phyloP scores from a whole-genome alignment of 23 tunicate genomes.

The Ascidia mentula region DNA sequence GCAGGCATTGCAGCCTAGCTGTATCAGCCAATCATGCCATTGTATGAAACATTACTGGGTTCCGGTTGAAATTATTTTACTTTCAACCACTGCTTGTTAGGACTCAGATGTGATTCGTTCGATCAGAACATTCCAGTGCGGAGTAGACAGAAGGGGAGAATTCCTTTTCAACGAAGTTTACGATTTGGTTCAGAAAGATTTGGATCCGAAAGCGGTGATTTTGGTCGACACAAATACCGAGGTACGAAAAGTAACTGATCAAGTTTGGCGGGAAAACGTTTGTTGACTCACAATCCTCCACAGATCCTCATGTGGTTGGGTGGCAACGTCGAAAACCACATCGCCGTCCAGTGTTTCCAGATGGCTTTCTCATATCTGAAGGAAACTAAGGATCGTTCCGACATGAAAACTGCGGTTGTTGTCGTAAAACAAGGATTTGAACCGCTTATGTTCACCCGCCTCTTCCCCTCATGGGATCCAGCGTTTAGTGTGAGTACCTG shows the following conservation, averaged over 20 bases:
- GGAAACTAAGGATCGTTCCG: neutral
- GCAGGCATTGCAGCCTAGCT: too few species aligned
- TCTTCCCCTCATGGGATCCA: conserved; percentile 62
- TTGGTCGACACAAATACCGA: conserved; percentile 54
- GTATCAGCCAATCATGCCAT: too few species aligned
- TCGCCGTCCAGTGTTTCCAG: conserved; percentile 19
- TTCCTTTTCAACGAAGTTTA: conserved; percentile 48
- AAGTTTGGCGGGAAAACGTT: too few species aligned
- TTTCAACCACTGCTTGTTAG: conserved; percentile 12
- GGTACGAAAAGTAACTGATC: too few species aligned
- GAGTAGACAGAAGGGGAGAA: conserved; percentile 24
- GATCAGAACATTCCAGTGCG: conserved; percentile 2
- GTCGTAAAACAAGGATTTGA: conserved; percentile 54
- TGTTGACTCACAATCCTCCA: neutral
- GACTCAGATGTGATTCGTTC: conserved; percentile 1
- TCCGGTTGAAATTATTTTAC: too few species aligned
- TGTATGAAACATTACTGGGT: too few species aligned
- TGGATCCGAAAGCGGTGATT: conserved; percentile 64
- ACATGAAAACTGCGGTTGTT: conserved; percentile 37
- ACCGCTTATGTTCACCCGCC: conserved; percentile 59
- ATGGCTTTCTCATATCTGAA: conserved; percentile 22
- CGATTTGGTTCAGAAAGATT: conserved; percentile 54
- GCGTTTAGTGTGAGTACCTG: neutral
- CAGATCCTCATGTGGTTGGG: conserved; percentile 34
- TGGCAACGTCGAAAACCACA: neutral